A percentile compares a stretch with the other conserved stretches of the same genome.
Evolutionary conservation across 2,888 invertebrate species (phyloP).

Genomic region (Mythimna albipuncta): DNA sequence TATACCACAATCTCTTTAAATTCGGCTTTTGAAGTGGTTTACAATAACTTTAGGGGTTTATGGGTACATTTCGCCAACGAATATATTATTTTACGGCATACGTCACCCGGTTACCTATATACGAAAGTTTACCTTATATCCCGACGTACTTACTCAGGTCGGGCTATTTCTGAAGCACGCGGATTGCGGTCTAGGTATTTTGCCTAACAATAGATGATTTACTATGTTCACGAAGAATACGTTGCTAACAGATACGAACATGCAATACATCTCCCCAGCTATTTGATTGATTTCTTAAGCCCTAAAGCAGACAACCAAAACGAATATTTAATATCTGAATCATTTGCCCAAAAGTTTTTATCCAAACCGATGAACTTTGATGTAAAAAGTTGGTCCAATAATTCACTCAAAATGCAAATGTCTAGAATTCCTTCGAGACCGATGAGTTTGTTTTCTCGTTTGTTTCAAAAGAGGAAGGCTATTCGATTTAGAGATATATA

Average conservation of each 20-base stretch:
- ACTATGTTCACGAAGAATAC: conserved; percentile 64
- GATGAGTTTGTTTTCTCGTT: conserved; percentile 55
- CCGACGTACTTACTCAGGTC: conserved; percentile 73
- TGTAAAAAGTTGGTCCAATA: conserved; percentile 81
- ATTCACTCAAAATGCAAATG: conserved; percentile 83
- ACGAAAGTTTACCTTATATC: conserved; percentile 70
- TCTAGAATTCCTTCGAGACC: conserved; percentile 65
- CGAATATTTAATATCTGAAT: conserved; percentile 70
- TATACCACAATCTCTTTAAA: conserved; percentile 54
- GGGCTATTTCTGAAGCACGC: conserved; percentile 80
- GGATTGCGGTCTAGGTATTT: conserved; percentile 77
- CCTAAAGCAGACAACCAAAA: conserved; percentile 47
- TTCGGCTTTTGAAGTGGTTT: conserved; percentile 56
- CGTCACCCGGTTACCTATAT: conserved; percentile 67
- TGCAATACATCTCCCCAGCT: conserved; percentile 19
- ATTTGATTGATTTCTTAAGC: conserved; percentile 20
- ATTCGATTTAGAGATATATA: conserved; percentile 16
- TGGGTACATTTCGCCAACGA: conserved; percentile 73
- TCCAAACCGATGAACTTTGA: conserved; percentile 74
- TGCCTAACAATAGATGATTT: conserved; percentile 79
- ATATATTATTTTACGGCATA: conserved; percentile 64
- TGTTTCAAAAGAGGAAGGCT: conserved; percentile 21
- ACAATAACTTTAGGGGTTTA: conserved; percentile 71
- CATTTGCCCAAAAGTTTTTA: conserved; percentile 68
- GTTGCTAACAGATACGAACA: conserved; percentile 52